Percentiles rank a stretch among this genome's conserved stretches.
Conservation (phyloP, 2,113 vertebrate genomes). For the Bufo gargarizans region DNA sequence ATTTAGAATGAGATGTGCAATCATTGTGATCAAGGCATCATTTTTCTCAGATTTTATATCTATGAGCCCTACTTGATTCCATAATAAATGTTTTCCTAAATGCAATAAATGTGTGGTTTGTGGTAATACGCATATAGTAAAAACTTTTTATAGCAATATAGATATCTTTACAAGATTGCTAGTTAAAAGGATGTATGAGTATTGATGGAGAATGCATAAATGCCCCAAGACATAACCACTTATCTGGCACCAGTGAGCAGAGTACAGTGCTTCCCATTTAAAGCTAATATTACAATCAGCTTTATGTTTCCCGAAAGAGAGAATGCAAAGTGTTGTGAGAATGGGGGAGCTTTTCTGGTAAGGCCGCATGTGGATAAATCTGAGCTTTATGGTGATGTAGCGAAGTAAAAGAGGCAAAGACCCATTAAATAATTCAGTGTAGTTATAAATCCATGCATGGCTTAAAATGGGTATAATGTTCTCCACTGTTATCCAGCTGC, state of each 20-base stretch:
- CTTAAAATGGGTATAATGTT: conserved; percentile 36
- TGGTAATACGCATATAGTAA: background rate
- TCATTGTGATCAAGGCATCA: background rate
- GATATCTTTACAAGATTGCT: conserved; percentile 34
- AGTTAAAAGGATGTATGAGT: conserved; percentile 3
- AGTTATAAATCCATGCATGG: conserved; percentile 37
- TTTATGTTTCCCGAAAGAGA: conserved; percentile 46
- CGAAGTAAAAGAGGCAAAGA: conserved; percentile 26
- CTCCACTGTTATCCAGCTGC: conserved; percentile 26
- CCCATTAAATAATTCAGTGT: conserved; percentile 32
- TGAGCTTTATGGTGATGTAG: conserved; percentile 42
- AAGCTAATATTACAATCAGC: conserved; percentile 30
- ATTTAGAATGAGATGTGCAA: background rate
- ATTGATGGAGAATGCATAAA: conserved; percentile 34
- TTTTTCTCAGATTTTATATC: background rate
- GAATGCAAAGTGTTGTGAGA: conserved; percentile 43
- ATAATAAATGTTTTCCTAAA: conserved; percentile 23
- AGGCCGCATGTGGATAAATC: conserved; percentile 34
- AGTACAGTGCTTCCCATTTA: conserved; percentile 33
- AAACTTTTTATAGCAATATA: conserved; percentile 3
- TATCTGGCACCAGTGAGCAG: conserved; percentile 26
- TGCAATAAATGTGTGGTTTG: conserved; percentile 20
- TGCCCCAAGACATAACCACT: conserved; percentile 30
- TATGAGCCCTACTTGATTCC: background rate
- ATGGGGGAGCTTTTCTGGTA: conserved; percentile 35